Evolutionary conservation across 2,888 invertebrate species (phyloP).

Genomic region (Drosophila emarginata): DNA sequence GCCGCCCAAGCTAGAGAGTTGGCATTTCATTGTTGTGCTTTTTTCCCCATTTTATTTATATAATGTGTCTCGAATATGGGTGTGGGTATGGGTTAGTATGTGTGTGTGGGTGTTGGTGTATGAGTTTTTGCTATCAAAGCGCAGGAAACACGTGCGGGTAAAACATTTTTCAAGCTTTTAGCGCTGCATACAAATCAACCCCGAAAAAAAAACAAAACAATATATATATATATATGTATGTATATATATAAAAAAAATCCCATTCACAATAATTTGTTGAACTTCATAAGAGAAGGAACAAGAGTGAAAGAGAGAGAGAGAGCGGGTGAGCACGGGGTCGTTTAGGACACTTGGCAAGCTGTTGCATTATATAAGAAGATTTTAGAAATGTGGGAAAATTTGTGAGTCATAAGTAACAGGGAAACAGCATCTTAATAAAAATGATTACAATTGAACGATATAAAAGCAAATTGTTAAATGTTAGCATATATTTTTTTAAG

Average conservation of each 20-base stretch:
- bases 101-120: constrained; percentile 31
- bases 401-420: constrained; percentile 31
- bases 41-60: constrained; percentile 66
- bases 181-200: constrained; percentile 78
- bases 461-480: neutral
- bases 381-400: constrained; percentile 36
- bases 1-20: constrained; percentile 42
- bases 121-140: constrained; percentile 64
- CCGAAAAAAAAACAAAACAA: constrained; percentile 25
- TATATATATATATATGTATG: constrained; percentile 9
- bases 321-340: neutral
- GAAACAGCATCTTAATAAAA: constrained; percentile 12
- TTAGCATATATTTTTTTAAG: neutral
- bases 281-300: constrained; percentile 58
- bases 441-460: neutral
- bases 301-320: neutral
- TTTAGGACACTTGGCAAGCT: constrained; percentile 55
- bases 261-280: constrained; percentile 77
- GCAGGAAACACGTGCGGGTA: constrained; percentile 77
- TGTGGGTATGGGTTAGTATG: constrained; percentile 12
- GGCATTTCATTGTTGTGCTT: constrained; percentile 76
- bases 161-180: constrained; percentile 78
- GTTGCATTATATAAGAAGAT: constrained; percentile 61
- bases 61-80: constrained; percentile 60
- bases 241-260: constrained; percentile 28